Evolutionary conservation across 2,888 invertebrate species (phyloP).

Genomic region (Glyphotaelius pellucidus): DNA sequence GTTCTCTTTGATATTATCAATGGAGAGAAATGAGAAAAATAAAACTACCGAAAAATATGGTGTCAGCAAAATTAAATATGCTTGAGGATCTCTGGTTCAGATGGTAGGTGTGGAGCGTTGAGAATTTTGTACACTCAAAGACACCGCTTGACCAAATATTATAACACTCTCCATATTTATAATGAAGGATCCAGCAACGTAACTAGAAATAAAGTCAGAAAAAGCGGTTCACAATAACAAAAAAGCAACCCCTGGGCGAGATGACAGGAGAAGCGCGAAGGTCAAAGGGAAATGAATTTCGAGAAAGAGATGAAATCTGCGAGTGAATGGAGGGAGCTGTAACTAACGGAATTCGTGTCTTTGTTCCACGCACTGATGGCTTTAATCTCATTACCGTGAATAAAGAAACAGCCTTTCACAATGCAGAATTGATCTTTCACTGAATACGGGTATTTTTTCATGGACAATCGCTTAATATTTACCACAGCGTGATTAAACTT

Average conservation of each 20-base stretch:
- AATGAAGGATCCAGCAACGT: background rate
- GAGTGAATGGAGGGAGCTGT: slow-evolving; percentile 50
- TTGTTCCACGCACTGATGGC: slow-evolving; percentile 55
- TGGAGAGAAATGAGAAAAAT: too few species aligned
- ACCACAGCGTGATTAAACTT: background rate
- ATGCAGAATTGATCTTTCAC: slow-evolving; percentile 33
- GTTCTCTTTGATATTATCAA: too few species aligned
- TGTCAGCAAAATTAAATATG: background rate
- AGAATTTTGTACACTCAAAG: background rate
- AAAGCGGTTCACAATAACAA: slow-evolving; percentile 51
- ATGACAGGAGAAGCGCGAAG: background rate
- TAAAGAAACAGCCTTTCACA: slow-evolving; percentile 51
- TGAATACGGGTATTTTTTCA: background rate
- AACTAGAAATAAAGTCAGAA: slow-evolving; percentile 37
- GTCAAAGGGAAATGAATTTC: background rate
- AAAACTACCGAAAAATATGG: too few species aligned
- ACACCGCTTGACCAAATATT: background rate
- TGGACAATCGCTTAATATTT: background rate
- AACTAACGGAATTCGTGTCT: slow-evolving; percentile 52
- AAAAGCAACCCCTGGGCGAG: slow-evolving; percentile 16
- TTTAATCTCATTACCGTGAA: slow-evolving; percentile 59
- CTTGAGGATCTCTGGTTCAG: background rate
- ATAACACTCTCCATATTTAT: background rate
- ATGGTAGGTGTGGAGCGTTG: background rate
- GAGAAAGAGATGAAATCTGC: slow-evolving; percentile 46